phyloP scores from a whole-genome alignment of 2,888 invertebrate species.

The Carcina quercana region DNA sequence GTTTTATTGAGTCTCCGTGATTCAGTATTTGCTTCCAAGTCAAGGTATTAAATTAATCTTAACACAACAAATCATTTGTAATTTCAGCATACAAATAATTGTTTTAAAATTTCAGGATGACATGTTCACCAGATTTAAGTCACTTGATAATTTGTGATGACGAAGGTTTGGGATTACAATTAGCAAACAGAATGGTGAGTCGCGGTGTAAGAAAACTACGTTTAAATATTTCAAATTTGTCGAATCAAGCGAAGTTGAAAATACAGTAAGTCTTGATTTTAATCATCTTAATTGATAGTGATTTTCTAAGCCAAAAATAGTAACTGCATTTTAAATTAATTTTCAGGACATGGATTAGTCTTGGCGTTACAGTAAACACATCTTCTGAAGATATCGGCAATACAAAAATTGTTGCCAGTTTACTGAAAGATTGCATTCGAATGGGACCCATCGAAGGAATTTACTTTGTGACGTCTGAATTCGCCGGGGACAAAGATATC shows the following conservation, averaged over 20 bases:
- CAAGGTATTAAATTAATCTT: too few species aligned
- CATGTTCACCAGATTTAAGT: constrained; percentile 9
- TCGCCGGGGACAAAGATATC: neutral
- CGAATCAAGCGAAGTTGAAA: constrained; percentile 20
- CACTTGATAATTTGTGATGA: constrained; percentile 29
- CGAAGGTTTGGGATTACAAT: constrained; percentile 23
- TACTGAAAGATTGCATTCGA: constrained; percentile 8
- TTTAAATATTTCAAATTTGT: constrained; percentile 17
- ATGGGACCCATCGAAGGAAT: constrained; percentile 14
- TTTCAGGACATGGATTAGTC: constrained; percentile 15
- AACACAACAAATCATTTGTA: neutral
- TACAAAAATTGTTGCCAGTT: constrained; percentile 2
- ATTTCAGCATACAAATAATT: too few species aligned
- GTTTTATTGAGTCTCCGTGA: constrained; percentile 28
- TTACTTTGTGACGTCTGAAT: constrained; percentile 11
- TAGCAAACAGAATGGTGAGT: constrained; percentile 29
- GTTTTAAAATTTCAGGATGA: constrained; percentile 14
- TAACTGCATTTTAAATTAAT: neutral
- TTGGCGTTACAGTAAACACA: constrained; percentile 12
- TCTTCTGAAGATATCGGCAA: constrained; percentile 10
- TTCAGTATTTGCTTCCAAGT: neutral
- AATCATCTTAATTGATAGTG: neutral
- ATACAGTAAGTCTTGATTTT: constrained; percentile 21
- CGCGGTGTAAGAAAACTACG: constrained; percentile 34
- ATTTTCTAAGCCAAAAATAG: neutral